Evolutionary conservation across 64 coral and sea anemone genomes (phyloP).

Genomic region (Platygyra sinensis): DNA sequence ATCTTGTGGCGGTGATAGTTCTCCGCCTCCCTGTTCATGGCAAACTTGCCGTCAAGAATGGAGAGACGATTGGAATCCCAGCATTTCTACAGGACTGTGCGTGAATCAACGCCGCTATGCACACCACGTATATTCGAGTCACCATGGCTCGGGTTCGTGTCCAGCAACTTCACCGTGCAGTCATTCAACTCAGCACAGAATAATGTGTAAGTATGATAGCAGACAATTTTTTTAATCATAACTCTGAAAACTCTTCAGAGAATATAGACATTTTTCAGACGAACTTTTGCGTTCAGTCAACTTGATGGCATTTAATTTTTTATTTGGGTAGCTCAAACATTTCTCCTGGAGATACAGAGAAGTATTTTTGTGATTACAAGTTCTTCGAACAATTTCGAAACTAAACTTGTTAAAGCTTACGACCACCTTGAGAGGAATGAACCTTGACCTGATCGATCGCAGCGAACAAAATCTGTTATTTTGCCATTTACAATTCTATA

Average conservation of each 20-base stretch:
- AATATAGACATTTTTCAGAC: neutral
- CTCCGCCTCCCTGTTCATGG: neutral
- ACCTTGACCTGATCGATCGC: no score
- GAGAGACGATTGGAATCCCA: constrained; percentile 23
- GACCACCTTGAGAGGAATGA: no score
- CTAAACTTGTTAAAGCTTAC: no score
- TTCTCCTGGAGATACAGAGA: no score
- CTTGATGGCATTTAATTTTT: no score
- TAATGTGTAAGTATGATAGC: constrained; percentile 1
- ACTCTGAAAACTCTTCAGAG: neutral
- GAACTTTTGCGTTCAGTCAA: neutral
- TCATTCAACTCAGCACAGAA: neutral
- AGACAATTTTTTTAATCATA: no score
- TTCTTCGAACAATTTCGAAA: no score
- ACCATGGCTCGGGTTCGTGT: neutral
- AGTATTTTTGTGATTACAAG: no score
- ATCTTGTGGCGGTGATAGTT: neutral
- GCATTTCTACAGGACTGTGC: neutral
- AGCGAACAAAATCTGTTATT: no score
- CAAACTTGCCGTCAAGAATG: neutral
- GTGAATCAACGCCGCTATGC: neutral
- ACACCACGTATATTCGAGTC: neutral
- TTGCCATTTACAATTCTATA: no score
- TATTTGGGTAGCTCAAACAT: no score
- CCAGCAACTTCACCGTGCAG: neutral